phyloP scores from a whole-genome alignment of 37 sponge, comb jelly and placozoan genomes.

The Aphrocallistes beatrix region DNA sequence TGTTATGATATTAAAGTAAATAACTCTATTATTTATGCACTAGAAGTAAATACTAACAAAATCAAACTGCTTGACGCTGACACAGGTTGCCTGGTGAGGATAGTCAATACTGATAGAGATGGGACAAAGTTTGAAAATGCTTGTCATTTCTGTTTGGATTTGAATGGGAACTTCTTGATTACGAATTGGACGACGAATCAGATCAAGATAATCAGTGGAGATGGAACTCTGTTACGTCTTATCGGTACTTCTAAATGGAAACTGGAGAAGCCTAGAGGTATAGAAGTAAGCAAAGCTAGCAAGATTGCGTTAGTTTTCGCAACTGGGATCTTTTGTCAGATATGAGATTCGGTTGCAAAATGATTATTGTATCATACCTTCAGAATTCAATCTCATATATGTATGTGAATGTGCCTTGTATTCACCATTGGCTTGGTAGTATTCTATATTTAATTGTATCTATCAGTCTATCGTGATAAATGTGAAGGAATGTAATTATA shows the following conservation, averaged over 20 bases:
- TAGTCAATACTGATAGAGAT: neutral
- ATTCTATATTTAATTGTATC: too few relatives aligned
- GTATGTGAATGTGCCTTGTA: too few relatives aligned
- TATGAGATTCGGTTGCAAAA: too few relatives aligned
- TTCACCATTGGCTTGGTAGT: too few relatives aligned
- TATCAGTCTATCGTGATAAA: too few relatives aligned
- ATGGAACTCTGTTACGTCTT: neutral
- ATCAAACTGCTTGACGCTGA: neutral
- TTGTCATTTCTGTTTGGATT: neutral
- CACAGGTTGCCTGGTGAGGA: neutral
- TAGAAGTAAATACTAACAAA: neutral
- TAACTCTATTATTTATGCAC: neutral
- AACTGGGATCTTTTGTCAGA: neutral
- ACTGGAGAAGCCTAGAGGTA: neutral
- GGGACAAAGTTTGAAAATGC: neutral
- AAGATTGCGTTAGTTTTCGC: neutral
- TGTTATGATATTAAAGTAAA: neutral
- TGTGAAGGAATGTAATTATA: too few relatives aligned
- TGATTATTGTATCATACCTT: too few relatives aligned
- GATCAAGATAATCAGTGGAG: neutral
- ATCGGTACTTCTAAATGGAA: neutral
- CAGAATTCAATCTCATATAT: too few relatives aligned
- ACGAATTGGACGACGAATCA: conserved; percentile 3
- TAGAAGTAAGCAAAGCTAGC: neutral
- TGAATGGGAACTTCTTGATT: neutral